These are phyloP conservation scores for Sciurus niger DNA, from an alignment of 2,113 vertebrate species.

Conservation along the genomic window DNA sequence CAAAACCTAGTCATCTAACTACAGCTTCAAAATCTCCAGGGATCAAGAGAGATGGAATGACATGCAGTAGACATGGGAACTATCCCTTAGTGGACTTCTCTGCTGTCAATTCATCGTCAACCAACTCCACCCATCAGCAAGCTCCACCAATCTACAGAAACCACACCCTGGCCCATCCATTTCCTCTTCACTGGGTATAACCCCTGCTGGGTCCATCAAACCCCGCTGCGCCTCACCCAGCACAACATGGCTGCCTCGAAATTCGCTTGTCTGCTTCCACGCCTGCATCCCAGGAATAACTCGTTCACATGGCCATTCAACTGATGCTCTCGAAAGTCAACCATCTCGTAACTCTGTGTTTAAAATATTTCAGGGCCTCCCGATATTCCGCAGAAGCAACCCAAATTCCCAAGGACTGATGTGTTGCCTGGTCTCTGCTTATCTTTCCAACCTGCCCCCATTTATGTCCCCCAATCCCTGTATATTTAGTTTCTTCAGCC, in stretches of 20 bases:
- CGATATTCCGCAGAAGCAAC: background rate
- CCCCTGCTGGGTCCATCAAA: fast-evolving
- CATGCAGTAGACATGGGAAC: background rate
- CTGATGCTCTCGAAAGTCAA: background rate
- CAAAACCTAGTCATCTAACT: background rate
- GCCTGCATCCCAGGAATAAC: background rate
- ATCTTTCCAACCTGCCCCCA: background rate
- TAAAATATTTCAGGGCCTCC: background rate
- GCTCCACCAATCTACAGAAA: background rate
- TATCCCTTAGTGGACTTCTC: background rate
- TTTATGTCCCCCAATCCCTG: background rate
- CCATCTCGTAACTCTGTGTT: background rate
- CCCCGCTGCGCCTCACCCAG: fast-evolving
- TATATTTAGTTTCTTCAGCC: background rate
- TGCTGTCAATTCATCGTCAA: background rate
- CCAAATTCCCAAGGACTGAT: background rate
- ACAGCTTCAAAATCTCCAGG: background rate
- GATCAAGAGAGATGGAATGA: background rate
- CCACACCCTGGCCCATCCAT: fast-evolving
- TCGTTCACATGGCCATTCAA: background rate
- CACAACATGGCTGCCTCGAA: too few relatives aligned
- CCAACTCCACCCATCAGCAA: background rate
- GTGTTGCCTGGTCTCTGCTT: background rate
- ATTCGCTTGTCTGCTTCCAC: background rate
- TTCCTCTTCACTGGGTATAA: background rate